Evolutionary conservation across 92 coral and sea anemone species (phyloP).

Genomic region (Nematostella vectensis): DNA sequence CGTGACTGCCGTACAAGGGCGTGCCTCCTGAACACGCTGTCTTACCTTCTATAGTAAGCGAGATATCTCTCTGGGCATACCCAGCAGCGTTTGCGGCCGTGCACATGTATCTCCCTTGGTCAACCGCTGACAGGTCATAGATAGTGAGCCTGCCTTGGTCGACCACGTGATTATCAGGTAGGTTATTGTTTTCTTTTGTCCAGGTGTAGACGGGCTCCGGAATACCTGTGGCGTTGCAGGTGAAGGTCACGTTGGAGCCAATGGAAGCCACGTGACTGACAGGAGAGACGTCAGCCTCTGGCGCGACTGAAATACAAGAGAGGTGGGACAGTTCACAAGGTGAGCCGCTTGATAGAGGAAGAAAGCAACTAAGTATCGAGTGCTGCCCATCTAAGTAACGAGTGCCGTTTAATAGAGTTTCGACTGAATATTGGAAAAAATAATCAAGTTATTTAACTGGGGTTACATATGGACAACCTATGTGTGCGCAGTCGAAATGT

Average conservation of each 20-base stretch:
- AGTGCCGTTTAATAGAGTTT: too few relatives aligned
- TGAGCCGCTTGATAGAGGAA: background rate
- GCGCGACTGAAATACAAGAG: slow-evolving; percentile 35
- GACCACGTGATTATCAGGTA: slow-evolving; percentile 37
- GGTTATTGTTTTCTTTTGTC: slow-evolving; percentile 45
- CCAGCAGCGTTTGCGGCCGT: slow-evolving; percentile 76
- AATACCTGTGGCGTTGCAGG: slow-evolving; percentile 66
- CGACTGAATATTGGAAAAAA: too few relatives aligned
- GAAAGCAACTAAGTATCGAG: too few relatives aligned
- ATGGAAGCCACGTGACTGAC: slow-evolving; percentile 36
- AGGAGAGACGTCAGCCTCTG: slow-evolving; percentile 41
- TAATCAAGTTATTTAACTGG: too few relatives aligned
- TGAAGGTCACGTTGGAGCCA: slow-evolving; percentile 54
- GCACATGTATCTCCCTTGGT: slow-evolving; percentile 64
- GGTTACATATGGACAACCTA: too few relatives aligned
- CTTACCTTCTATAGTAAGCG: slow-evolving; percentile 63
- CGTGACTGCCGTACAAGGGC: too few relatives aligned
- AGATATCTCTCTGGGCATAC: slow-evolving; percentile 10
- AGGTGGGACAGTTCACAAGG: background rate
- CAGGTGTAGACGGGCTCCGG: slow-evolving; percentile 61
- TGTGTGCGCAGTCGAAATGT: too few relatives aligned
- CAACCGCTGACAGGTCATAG: slow-evolving; percentile 27
- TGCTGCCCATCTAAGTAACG: too few relatives aligned
- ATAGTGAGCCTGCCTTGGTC: slow-evolving; percentile 38
- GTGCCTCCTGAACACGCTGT: too few relatives aligned